Evolutionary conservation across 2,888 invertebrate species (phyloP).

Genomic region (Rhagium mordax): DNA sequence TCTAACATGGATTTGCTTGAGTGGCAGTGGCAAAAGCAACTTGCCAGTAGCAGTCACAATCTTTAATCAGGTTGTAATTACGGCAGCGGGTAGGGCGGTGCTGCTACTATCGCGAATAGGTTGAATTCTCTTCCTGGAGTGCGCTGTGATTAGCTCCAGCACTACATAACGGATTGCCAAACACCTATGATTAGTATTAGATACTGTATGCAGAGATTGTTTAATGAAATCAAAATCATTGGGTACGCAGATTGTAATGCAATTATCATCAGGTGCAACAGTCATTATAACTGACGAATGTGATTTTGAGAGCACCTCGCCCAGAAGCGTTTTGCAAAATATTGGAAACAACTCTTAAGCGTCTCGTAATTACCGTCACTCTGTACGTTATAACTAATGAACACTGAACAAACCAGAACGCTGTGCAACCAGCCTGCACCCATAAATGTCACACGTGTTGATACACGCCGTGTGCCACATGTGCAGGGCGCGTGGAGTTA

Average conservation of each 20-base stretch:
- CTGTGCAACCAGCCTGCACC: slow-evolving; percentile 53
- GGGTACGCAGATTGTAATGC: not conserved
- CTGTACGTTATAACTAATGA: slow-evolving; percentile 27
- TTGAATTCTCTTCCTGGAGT: slow-evolving; percentile 52
- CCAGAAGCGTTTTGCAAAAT: not conserved
- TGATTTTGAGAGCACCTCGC: not conserved
- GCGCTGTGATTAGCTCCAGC: slow-evolving; percentile 51
- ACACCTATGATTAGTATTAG: slow-evolving; percentile 51
- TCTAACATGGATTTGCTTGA: slow-evolving; percentile 6
- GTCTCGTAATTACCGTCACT: not conserved
- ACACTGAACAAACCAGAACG: slow-evolving; percentile 30
- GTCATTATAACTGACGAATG: not conserved
- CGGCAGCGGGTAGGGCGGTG: slow-evolving; percentile 25
- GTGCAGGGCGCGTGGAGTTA: slow-evolving; percentile 53
- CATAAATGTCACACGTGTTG: slow-evolving; percentile 61
- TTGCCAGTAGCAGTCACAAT: slow-evolving; percentile 29
- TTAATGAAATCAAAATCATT: slow-evolving; percentile 13
- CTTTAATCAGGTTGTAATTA: slow-evolving; percentile 37
- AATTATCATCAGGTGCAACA: slow-evolving; percentile 15
- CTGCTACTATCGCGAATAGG: slow-evolving; percentile 5
- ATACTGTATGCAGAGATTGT: slow-evolving; percentile 9
- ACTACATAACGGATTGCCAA: slow-evolving; percentile 48
- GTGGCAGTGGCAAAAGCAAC: slow-evolving; percentile 21
- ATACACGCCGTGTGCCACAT: slow-evolving; percentile 60
- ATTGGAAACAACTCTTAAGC: not conserved